Conservation (phyloP, 2,888 invertebrate species). For the Heliconius sara region DNA sequence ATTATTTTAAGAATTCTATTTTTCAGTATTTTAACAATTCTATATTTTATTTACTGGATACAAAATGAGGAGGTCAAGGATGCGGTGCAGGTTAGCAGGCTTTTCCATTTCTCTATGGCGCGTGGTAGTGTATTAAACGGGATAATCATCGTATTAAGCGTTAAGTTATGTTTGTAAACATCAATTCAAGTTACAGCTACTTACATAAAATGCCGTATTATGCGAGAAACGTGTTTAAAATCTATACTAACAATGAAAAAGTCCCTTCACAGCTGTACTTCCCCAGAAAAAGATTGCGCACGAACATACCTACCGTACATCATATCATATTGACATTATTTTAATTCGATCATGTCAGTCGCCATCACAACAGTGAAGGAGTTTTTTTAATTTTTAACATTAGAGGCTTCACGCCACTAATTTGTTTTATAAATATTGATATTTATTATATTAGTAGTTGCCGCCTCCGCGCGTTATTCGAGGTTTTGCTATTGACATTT, state of each 20-base stretch:
- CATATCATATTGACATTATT: not conserved
- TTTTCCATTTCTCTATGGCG: too few relatives aligned
- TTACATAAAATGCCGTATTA: too few relatives aligned
- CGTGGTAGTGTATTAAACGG: too few relatives aligned
- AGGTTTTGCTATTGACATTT: slow-evolving; percentile 80
- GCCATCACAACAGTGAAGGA: not conserved
- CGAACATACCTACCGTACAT: too few relatives aligned
- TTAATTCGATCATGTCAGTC: slow-evolving; percentile 8
- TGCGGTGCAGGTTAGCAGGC: too few relatives aligned
- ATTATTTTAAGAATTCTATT: too few relatives aligned
- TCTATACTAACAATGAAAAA: not conserved
- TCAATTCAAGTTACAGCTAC: too few relatives aligned
- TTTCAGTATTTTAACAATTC: too few relatives aligned
- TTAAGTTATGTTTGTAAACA: too few relatives aligned
- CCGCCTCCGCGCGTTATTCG: slow-evolving; percentile 54
- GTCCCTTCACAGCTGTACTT: slow-evolving; percentile 7
- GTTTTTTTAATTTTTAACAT: not conserved
- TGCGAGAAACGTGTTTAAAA: not conserved
- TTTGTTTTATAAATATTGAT: slow-evolving; percentile 12
- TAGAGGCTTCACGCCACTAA: not conserved
- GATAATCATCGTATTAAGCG: too few relatives aligned
- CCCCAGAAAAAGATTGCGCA: not conserved
- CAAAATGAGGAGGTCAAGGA: too few relatives aligned
- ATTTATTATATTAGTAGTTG: slow-evolving; percentile 60
- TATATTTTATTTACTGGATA: too few relatives aligned